Evolutionary conservation across 2,888 invertebrate species (phyloP).

Genomic region (Eupithecia subfuscata): DNA sequence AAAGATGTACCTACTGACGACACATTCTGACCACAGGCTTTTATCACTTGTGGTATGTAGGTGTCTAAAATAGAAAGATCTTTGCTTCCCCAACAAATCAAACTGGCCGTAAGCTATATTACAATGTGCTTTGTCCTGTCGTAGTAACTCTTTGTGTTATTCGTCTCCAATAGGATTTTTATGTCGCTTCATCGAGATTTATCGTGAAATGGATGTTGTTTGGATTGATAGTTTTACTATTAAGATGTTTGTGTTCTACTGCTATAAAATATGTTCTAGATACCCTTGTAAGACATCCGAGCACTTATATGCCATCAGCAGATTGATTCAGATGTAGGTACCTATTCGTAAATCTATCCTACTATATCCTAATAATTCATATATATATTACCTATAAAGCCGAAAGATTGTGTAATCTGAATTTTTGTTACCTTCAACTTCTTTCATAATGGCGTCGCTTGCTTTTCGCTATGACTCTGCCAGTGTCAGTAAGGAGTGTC

Average conservation of each 20-base stretch:
- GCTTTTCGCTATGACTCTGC: no score
- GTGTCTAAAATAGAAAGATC: conserved; percentile 50
- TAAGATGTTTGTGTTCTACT: not conserved
- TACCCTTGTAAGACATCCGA: not conserved
- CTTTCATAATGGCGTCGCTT: no score
- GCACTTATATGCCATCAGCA: not conserved
- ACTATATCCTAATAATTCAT: no score
- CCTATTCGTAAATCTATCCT: no score
- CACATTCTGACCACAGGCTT: no score
- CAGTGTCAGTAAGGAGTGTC: no score
- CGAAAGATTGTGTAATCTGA: no score
- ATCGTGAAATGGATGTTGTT: not conserved
- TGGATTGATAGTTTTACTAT: conserved; percentile 1
- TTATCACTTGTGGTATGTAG: not conserved
- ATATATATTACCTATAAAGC: no score
- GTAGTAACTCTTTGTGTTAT: conserved; percentile 62
- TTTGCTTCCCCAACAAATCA: conserved; percentile 68
- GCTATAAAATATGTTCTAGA: not conserved
- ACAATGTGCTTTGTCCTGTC: conserved; percentile 62
- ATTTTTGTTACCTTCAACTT: no score
- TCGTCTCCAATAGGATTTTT: conserved; percentile 53
- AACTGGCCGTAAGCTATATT: conserved; percentile 55
- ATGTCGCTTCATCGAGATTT: conserved; percentile 44
- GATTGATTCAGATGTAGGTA: no score
- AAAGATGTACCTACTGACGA: no score